These are phyloP conservation scores for Hycleus cichorii DNA, from an alignment of 1,140 invertebrate genomes.

Conservation along the genomic window DNA sequence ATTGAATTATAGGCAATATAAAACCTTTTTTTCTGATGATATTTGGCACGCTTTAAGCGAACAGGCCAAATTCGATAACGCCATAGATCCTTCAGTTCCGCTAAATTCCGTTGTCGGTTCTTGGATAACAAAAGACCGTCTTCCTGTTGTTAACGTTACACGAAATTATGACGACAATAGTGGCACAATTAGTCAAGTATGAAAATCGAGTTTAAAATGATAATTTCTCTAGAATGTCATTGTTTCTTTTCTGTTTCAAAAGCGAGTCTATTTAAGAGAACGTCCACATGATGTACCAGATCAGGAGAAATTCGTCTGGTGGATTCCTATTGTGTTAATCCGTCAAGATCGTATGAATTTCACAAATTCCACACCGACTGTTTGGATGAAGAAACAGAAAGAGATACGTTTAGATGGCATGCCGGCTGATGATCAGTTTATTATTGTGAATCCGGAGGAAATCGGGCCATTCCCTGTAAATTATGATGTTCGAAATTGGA, in stretches of 20 bases:
- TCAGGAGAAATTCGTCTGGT: slow-evolving; percentile 58
- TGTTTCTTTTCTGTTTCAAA: no score
- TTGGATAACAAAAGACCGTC: slow-evolving; percentile 74
- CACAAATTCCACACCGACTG: slow-evolving; percentile 43
- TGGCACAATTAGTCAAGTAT: slow-evolving; percentile 59
- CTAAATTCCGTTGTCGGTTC: slow-evolving; percentile 62
- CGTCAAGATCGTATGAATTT: slow-evolving; percentile 51
- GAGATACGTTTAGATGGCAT: slow-evolving; percentile 46
- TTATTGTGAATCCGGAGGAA: slow-evolving; percentile 73
- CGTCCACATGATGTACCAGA: slow-evolving; percentile 57
- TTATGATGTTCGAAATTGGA: slow-evolving; percentile 74
- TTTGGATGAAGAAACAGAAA: slow-evolving; percentile 54
- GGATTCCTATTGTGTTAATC: slow-evolving; percentile 57
- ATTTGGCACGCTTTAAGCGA: slow-evolving; percentile 70
- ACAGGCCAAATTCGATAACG: slow-evolving; percentile 53
- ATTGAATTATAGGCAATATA: slow-evolving; percentile 49
- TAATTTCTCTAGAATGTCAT: slow-evolving; percentile 15
- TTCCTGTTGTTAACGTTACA: slow-evolving; percentile 69
- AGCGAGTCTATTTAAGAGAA: slow-evolving; percentile 63
- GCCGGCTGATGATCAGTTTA: slow-evolving; percentile 51
- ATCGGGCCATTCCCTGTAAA: slow-evolving; percentile 77
- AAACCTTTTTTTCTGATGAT: slow-evolving; percentile 70
- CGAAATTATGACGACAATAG: slow-evolving; percentile 59
- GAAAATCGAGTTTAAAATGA: not conserved
- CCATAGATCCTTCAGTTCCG: slow-evolving; percentile 49